phyloP scores from a whole-genome alignment of 2,888 invertebrate species.

The Saturnia pavonia region DNA sequence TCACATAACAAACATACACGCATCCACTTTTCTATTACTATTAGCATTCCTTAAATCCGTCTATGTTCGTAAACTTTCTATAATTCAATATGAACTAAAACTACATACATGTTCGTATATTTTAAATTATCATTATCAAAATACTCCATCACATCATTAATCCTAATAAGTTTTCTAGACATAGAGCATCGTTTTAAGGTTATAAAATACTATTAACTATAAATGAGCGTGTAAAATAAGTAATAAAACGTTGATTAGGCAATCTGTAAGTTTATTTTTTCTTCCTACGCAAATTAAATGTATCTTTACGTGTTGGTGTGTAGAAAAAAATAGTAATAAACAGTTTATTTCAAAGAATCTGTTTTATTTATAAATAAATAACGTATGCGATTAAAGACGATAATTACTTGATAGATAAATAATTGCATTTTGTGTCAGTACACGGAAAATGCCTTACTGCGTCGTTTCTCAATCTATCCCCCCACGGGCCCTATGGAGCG shows the following conservation, averaged over 20 bases:
- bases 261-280: constrained; percentile 4
- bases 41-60: too few relatives aligned
- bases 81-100: too few relatives aligned
- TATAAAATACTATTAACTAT: not conserved
- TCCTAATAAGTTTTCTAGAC: not conserved
- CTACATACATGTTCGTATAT: too few relatives aligned
- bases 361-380: constrained; percentile 1
- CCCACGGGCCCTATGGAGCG: too few relatives aligned
- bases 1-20: too few relatives aligned
- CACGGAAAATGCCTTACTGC: too few relatives aligned
- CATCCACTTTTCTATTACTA: too few relatives aligned
- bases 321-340: not conserved
- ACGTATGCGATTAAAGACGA: not conserved
- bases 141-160: not conserved
- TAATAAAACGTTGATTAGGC: constrained; percentile 11
- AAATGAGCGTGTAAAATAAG: not conserved
- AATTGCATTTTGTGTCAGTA: too few relatives aligned
- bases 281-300: constrained; percentile 5
- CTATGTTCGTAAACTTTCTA: too few relatives aligned
- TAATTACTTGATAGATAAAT: too few relatives aligned
- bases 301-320: not conserved
- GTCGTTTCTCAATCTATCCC: too few relatives aligned
- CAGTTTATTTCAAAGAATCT: not conserved
- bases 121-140: not conserved
- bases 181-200: not conserved